Base-by-base conservation (phyloP, 2,888 invertebrate genomes). In the Chaitophorus viminalis region DNA sequence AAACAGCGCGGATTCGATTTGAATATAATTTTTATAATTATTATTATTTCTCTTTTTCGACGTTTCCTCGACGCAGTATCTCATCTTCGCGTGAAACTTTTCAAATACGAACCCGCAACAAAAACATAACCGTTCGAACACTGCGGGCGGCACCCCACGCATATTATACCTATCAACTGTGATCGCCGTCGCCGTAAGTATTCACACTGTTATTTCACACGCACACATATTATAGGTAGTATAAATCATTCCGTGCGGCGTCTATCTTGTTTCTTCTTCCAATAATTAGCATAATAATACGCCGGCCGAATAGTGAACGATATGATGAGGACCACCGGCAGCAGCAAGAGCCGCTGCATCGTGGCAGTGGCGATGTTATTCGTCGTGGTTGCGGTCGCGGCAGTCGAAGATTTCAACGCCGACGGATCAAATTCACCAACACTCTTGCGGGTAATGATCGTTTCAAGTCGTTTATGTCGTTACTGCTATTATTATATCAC, bases 311-410 rank as follows among this genome's bases (percentile, higher is more conserved):
- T n/a, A n/a, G 29, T 8, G 11, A 46, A 52, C 52, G 52, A 82
- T 54, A 52, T 33, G 52, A 82, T 54, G 72, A 82, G 14, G 70
- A 82, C 25, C 52, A n/a, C n/a, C n/a, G 31, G 33, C 33, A 29
- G 18, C 18, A 60, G 25, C 3, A 21, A 60, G 25, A 29, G 11
- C 46, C 17, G n/a, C 46, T 21, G n/a, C 21, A n/a, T 75, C n/a
- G 11, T n/a, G 29, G 76, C 46, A 6, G 76, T n/a, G 76, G 39
- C 75, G 75, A 75, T 39, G 39, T n/a, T 39, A 8, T 52, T 52
- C 52, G 29, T 70, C 81, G 83, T n/a, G n/a, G n/a, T 31, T 39
- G 82, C 68, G 39, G 18, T 68, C 68, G 70, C 75, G 39, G 83
- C 54, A 39, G 60, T 21, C 6, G 31, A n/a, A 72, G 33, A 72